phyloP scores from a whole-genome alignment of 2,797 vertebrate genomes.

The Cichlasoma orientale region DNA sequence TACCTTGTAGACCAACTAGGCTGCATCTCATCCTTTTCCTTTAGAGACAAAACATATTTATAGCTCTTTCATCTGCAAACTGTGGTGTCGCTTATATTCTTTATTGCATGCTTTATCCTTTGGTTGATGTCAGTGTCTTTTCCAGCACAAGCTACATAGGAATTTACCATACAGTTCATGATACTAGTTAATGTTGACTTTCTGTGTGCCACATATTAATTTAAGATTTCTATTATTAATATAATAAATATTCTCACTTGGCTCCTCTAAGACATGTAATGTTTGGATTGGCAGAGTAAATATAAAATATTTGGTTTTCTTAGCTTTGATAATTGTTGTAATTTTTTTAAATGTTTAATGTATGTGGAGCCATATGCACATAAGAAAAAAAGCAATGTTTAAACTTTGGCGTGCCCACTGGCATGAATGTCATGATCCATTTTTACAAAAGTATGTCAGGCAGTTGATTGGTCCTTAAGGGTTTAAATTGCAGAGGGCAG shows the following conservation, averaged over 20 bases:
- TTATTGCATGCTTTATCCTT: slow-evolving; percentile 76
- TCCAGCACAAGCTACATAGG: background rate
- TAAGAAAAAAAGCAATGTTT: background rate
- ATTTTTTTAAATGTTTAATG: background rate
- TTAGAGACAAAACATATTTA: slow-evolving; percentile 86
- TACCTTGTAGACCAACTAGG: slow-evolving; percentile 53
- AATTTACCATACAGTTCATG: background rate
- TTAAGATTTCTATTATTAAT: background rate
- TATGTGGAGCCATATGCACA: background rate
- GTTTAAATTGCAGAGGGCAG: background rate
- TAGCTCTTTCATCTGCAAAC: slow-evolving; percentile 91
- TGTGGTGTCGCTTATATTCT: slow-evolving; percentile 86
- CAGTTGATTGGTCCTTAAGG: background rate
- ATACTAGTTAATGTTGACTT: background rate
- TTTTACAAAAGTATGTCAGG: background rate
- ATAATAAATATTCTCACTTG: background rate
- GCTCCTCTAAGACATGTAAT: background rate
- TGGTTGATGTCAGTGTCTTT: slow-evolving; percentile 52
- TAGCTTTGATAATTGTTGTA: background rate
- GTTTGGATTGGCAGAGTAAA: background rate
- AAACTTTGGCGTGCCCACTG: background rate
- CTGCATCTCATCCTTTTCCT: slow-evolving; percentile 63
- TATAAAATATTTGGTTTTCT: background rate
- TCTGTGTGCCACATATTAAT: background rate
- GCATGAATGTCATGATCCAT: background rate